phyloP scores from a whole-genome alignment of 2,888 invertebrate species.

The Dioctria linearis region DNA sequence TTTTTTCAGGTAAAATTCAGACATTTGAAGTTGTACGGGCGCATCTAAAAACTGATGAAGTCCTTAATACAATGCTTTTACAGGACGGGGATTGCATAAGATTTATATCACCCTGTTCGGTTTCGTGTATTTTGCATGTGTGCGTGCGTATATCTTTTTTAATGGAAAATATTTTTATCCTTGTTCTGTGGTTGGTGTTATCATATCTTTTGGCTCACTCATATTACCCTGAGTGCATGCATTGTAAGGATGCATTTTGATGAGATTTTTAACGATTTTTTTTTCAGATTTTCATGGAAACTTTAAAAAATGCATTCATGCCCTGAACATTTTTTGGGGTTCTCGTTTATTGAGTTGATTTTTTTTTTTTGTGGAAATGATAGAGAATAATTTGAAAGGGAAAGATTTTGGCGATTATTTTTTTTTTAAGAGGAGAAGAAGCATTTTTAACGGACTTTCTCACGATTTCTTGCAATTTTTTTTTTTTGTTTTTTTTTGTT shows the following conservation, averaged over 20 bases:
- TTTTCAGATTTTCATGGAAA: slow-evolving; percentile 42
- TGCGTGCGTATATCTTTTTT: slow-evolving; percentile 3
- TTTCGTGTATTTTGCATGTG: not conserved
- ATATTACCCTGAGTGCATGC: slow-evolving; percentile 4
- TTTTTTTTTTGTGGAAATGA: slow-evolving; percentile 16
- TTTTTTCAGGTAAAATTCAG: slow-evolving; percentile 46
- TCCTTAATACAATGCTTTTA: slow-evolving; percentile 28
- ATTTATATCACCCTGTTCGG: slow-evolving; percentile 44
- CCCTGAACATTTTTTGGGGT: slow-evolving; percentile 40
- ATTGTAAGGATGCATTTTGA: slow-evolving; percentile 29
- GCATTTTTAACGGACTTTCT: slow-evolving; percentile 53
- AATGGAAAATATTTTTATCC: slow-evolving; percentile 22
- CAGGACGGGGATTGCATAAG: slow-evolving; percentile 29
- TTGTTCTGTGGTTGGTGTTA: not conserved
- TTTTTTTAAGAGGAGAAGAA: slow-evolving; percentile 19
- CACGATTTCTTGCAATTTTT: slow-evolving; percentile 46
- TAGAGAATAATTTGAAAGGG: slow-evolving; percentile 25
- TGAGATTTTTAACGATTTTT: slow-evolving; percentile 48
- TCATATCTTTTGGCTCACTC: slow-evolving; percentile 18
- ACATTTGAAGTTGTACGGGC: slow-evolving; percentile 33
- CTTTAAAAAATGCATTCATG: slow-evolving; percentile 48
- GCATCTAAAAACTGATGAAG: slow-evolving; percentile 29
- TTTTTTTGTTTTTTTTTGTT: not conserved
- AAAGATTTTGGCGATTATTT: slow-evolving; percentile 9
- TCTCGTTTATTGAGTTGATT: not conserved